Conservation (phyloP, 2,888 invertebrate genomes). For the Clistopyga incitator region DNA sequence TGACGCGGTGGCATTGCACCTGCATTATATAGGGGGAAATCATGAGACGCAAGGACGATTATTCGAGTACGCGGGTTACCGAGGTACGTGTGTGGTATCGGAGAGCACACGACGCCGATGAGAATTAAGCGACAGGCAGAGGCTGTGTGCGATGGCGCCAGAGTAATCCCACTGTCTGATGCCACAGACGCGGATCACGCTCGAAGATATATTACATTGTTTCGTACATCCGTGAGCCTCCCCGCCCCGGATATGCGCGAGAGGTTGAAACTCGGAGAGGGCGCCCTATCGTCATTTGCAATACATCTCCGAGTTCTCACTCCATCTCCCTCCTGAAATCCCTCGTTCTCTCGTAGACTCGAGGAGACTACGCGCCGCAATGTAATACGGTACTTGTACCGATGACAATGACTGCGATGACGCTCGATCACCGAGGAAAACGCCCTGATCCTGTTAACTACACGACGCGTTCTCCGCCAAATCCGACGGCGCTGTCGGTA, state of each 20-base stretch:
- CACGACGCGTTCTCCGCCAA: constrained; percentile 30
- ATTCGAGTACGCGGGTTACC: constrained; percentile 28
- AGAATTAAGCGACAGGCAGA: constrained; percentile 34
- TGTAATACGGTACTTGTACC: constrained; percentile 32
- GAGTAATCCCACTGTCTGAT: constrained; percentile 75
- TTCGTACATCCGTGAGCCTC: constrained; percentile 69
- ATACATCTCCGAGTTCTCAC: constrained; percentile 62
- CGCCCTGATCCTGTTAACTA: constrained; percentile 24
- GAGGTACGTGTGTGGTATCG: not conserved
- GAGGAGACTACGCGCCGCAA: constrained; percentile 28
- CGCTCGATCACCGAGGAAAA: constrained; percentile 45
- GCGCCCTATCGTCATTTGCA: constrained; percentile 74
- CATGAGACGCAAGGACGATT: constrained; percentile 28
- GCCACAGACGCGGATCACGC: constrained; percentile 76
- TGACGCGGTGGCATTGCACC: not conserved
- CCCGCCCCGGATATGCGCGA: constrained; percentile 41
- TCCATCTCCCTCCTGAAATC: constrained; percentile 24
- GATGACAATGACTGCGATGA: constrained; percentile 51
- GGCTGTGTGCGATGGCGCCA: constrained; percentile 71
- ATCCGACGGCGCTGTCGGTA: constrained; percentile 40
- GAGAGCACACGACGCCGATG: constrained; percentile 24
- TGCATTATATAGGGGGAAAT: constrained; percentile 11
- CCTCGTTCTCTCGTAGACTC: constrained; percentile 31
- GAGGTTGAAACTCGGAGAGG: constrained; percentile 53
- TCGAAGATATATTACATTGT: constrained; percentile 78